A percentile compares a stretch with the other conserved stretches of the same genome.
Evolutionary conservation across 2,113 vertebrate genomes (phyloP).

Genomic region (Pangasianodon hypophthalmus): DNA sequence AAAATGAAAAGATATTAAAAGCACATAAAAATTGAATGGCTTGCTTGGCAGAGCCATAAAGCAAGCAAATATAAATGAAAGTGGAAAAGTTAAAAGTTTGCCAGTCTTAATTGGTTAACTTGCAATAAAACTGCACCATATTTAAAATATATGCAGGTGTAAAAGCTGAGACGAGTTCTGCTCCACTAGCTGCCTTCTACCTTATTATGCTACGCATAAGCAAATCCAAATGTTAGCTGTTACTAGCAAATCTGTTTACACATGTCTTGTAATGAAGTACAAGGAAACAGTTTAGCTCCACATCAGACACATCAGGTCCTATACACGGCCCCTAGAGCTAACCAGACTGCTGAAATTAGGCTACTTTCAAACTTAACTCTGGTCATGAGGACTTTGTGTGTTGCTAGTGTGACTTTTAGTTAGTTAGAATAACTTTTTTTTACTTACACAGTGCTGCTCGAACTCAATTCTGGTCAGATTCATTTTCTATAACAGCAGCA

Average conservation of each 20-base stretch:
- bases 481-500: no score
- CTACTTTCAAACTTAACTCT: neutral
- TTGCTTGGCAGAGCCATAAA: neutral
- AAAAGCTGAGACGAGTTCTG: neutral
- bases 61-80: neutral
- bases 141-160: neutral
- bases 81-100: neutral
- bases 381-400: no score
- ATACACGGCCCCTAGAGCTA: no score
- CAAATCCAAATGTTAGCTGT: neutral
- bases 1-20: conserved; percentile 8
- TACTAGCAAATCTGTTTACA: neutral
- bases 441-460: neutral
- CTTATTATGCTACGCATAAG: neutral
- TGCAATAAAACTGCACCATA: neutral
- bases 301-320: no score
- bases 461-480: neutral
- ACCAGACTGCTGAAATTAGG: no score
- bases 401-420: no score
- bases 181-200: neutral
- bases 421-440: no score
- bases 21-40: neutral
- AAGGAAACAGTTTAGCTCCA: neutral
- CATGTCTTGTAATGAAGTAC: no score
- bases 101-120: neutral